Percentiles rank a stretch among this genome's conserved stretches.
These are phyloP conservation scores for Clarias platycephalus DNA, from an alignment of 2,797 vertebrate species.

Conservation along the genomic window DNA sequence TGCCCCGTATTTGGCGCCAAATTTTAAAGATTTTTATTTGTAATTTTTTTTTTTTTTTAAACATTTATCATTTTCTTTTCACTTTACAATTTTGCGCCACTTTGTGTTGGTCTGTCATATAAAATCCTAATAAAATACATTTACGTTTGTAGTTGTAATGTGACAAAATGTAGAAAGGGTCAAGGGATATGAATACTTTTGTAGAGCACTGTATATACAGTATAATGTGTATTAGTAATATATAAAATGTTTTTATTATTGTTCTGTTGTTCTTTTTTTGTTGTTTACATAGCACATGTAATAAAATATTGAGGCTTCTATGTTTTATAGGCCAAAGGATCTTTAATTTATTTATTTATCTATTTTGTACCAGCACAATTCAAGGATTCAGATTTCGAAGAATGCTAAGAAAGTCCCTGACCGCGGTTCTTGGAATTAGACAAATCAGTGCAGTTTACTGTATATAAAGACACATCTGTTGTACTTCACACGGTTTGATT, in stretches of 20 bases:
- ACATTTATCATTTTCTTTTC: no score
- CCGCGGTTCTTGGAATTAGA: slow-evolving; percentile 65
- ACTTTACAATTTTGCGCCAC: no score
- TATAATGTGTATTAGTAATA: background rate
- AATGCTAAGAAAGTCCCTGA: slow-evolving; percentile 54
- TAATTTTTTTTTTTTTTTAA: no score
- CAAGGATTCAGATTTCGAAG: slow-evolving; percentile 54
- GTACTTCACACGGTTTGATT: slow-evolving; percentile 64
- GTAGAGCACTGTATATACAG: background rate
- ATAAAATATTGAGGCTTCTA: background rate
- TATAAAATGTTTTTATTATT: background rate
- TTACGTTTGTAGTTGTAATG: no score
- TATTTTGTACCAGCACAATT: background rate
- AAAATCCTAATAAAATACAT: no score
- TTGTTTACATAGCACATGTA: background rate
- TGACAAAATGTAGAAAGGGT: no score
- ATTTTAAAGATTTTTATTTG: no score
- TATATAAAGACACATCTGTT: slow-evolving; percentile 72
- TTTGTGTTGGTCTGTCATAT: no score
- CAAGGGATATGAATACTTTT: no score
- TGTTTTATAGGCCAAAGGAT: slow-evolving; percentile 7
- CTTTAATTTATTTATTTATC: background rate
- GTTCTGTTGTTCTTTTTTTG: no score
- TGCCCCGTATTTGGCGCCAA: no score
- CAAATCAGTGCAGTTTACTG: slow-evolving; percentile 50